These are phyloP conservation scores for Piaya cayana DNA, from an alignment of 2,113 vertebrate genomes.

Conservation along the genomic window DNA sequence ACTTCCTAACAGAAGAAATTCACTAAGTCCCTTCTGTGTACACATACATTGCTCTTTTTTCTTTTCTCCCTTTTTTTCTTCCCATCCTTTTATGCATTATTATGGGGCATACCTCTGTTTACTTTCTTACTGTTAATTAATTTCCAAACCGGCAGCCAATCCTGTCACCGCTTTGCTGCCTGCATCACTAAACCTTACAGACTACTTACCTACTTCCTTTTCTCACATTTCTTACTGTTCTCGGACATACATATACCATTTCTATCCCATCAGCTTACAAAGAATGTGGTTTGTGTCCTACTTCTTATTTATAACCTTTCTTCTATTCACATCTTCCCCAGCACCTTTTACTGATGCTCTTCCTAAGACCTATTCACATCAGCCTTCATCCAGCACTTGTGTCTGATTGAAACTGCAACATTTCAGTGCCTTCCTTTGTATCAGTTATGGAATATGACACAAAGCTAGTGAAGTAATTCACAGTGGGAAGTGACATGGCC, in stretches of 20 bases:
- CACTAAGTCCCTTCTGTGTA: neutral
- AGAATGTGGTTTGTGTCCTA: neutral
- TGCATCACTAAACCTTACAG: neutral
- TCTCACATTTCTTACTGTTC: no score
- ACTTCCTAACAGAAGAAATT: neutral
- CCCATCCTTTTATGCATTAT: neutral
- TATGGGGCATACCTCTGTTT: neutral
- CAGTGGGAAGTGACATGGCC: neutral
- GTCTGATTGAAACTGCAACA: rapidly evolving
- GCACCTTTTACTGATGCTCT: neutral
- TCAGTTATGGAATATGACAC: neutral
- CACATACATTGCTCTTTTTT: neutral
- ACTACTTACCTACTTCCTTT: neutral
- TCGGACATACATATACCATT: neutral
- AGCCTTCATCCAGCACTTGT: neutral
- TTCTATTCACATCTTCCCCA: neutral
- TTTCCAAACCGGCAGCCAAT: neutral
- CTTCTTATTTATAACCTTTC: neutral
- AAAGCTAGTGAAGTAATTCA: neutral
- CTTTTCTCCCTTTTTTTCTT: neutral
- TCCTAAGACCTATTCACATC: neutral
- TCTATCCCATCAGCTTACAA: neutral
- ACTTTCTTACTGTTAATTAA: neutral
- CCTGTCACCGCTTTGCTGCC: neutral
- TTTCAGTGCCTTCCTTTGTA: neutral